phyloP scores from a whole-genome alignment of 2,888 invertebrate genomes.

The Malachius bipustulatus region DNA sequence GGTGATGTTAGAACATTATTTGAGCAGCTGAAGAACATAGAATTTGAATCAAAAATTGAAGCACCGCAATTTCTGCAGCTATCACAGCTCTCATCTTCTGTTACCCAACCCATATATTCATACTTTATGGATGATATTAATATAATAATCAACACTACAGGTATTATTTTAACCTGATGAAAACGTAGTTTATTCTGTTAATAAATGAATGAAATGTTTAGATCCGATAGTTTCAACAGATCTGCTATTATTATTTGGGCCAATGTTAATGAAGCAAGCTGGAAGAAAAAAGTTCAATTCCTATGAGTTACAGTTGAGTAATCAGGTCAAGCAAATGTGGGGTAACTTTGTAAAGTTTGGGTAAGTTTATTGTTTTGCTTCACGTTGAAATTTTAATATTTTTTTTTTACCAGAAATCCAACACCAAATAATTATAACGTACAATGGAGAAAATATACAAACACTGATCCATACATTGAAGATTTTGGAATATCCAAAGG shows the following conservation, averaged over 20 bases:
- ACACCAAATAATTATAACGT: constrained; percentile 40
- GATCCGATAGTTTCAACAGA: constrained; percentile 59
- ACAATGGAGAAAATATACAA: constrained; percentile 49
- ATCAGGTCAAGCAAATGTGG: constrained; percentile 40
- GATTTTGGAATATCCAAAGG: constrained; percentile 32
- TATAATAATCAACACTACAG: constrained; percentile 42
- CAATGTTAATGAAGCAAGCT: constrained; percentile 52
- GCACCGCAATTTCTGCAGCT: constrained; percentile 47
- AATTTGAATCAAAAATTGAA: constrained; percentile 45
- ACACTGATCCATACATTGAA: constrained; percentile 40
- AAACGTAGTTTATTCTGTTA: too few relatives aligned
- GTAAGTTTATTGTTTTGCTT: constrained; percentile 22
- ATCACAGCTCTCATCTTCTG: constrained; percentile 27
- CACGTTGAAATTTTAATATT: constrained; percentile 2
- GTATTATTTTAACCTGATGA: constrained; percentile 27
- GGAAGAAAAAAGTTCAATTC: constrained; percentile 48
- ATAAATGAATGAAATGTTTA: too few relatives aligned
- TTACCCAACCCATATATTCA: constrained; percentile 40
- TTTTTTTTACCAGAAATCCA: constrained; percentile 40
- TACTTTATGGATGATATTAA: constrained; percentile 44
- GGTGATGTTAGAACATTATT: constrained; percentile 35
- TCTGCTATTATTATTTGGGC: constrained; percentile 52
- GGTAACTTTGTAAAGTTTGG: constrained; percentile 39
- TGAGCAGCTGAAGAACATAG: constrained; percentile 42
- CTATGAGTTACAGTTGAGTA: constrained; percentile 47